Evolutionary conservation across 2,888 invertebrate genomes (phyloP).

Genomic region (Sepiola atlantica): DNA sequence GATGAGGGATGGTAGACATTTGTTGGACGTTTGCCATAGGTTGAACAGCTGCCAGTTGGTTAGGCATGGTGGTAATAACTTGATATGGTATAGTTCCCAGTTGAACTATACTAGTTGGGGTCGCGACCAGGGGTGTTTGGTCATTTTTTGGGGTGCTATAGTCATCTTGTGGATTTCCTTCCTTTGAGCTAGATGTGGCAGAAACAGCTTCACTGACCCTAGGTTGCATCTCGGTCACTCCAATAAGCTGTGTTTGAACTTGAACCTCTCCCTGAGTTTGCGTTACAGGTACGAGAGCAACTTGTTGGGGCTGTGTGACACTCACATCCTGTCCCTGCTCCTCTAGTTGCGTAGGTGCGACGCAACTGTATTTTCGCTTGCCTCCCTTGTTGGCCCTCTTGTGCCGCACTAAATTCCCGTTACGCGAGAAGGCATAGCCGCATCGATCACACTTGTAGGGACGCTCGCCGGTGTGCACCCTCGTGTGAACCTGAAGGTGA

Average conservation of each 20-base stretch:
- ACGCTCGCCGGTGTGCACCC: constrained; percentile 37
- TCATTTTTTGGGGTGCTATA: background rate
- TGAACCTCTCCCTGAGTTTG: background rate
- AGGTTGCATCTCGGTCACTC: background rate
- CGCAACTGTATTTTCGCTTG: constrained; percentile 41
- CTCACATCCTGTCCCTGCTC: background rate
- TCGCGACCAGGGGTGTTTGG: background rate
- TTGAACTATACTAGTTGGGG: background rate
- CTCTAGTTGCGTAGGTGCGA: background rate
- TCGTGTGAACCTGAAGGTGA: constrained; percentile 38
- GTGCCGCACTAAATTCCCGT: constrained; percentile 52
- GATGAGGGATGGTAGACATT: constrained; percentile 32
- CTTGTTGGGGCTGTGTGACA: background rate
- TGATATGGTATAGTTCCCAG: constrained; percentile 33
- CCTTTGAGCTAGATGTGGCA: background rate
- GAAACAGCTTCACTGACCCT: background rate
- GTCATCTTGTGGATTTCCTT: background rate
- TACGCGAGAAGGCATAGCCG: constrained; percentile 51
- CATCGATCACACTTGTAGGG: constrained; percentile 45
- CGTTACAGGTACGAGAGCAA: constrained; percentile 1
- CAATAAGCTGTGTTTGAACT: background rate
- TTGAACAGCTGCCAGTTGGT: background rate
- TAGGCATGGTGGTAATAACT: background rate
- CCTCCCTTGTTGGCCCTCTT: constrained; percentile 47
- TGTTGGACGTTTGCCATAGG: background rate